phyloP scores from a whole-genome alignment of 2,888 invertebrate genomes.

The Drosophila sordidapex region DNA sequence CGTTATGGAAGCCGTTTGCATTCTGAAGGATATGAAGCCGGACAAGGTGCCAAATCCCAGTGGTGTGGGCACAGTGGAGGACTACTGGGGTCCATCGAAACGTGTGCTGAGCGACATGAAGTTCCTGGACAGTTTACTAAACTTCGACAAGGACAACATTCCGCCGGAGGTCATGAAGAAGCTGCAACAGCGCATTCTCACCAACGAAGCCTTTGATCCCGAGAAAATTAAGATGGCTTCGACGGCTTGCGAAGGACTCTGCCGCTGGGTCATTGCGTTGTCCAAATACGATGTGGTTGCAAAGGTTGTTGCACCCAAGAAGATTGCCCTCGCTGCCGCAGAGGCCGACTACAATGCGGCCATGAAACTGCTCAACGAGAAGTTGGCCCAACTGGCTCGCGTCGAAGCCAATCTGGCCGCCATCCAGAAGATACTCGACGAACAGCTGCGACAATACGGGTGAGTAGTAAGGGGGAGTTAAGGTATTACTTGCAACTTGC shows the following conservation, averaged over 20 bases:
- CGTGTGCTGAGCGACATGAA: constrained; percentile 95
- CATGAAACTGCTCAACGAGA: constrained; percentile 88
- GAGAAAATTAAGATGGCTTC: constrained; percentile 95
- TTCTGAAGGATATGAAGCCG: constrained; percentile 95
- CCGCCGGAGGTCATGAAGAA: constrained; percentile 92
- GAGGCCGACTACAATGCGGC: constrained; percentile 91
- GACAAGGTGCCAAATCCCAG: constrained; percentile 93
- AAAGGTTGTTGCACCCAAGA: constrained; percentile 96
- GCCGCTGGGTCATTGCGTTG: constrained; percentile 98
- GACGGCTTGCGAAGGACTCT: constrained; percentile 95
- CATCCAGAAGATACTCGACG: constrained; percentile 88
- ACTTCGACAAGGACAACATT: constrained; percentile 97
- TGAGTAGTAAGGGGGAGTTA: constrained; percentile 43
- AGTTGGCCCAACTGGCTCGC: constrained; percentile 87
- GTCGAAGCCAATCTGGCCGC: constrained; percentile 86
- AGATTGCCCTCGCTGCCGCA: constrained; percentile 94
- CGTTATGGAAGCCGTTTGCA: constrained; percentile 98
- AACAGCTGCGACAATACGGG: constrained; percentile 86
- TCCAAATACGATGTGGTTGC: constrained; percentile 97
- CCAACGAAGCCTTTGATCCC: constrained; percentile 95
- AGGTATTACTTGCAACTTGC: not conserved
- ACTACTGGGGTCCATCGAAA: constrained; percentile 97
- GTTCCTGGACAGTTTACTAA: constrained; percentile 94
- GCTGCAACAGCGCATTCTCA: constrained; percentile 91
- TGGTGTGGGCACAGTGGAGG: constrained; percentile 93